These are phyloP conservation scores for Dolomedes plantarius DNA, from an alignment of 2,888 invertebrate genomes.

Conservation along the genomic window DNA sequence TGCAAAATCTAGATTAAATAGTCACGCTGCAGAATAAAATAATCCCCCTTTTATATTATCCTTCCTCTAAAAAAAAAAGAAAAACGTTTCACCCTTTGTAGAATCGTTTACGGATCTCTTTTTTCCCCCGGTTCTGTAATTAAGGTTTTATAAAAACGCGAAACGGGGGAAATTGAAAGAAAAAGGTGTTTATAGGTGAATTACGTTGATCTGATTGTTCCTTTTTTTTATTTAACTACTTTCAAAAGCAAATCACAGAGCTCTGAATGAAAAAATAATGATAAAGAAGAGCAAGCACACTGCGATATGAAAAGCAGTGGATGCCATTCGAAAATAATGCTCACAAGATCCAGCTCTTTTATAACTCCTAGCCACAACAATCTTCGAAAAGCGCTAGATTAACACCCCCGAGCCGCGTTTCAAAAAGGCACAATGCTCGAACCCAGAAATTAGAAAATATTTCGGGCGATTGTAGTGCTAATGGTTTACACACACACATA, in stretches of 20 bases:
- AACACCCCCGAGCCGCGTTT: slow-evolving; percentile 14
- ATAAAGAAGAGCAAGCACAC: background rate
- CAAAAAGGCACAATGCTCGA: slow-evolving; percentile 18
- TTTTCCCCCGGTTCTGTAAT: background rate
- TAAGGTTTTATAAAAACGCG: background rate
- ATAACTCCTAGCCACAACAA: slow-evolving; percentile 5
- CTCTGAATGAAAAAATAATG: background rate
- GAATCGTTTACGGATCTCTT: too few species aligned
- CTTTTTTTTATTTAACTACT: background rate
- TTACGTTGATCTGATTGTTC: background rate
- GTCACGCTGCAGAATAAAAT: too few species aligned
- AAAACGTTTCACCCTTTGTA: too few species aligned
- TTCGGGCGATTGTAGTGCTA: slow-evolving; percentile 53
- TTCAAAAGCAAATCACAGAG: background rate
- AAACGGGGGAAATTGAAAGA: background rate
- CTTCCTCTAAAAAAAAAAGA: too few species aligned
- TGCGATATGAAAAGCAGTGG: background rate
- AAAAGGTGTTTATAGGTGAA: background rate
- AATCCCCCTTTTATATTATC: too few species aligned
- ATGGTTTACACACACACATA: slow-evolving; percentile 44
- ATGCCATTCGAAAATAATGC: slow-evolving; percentile 3
- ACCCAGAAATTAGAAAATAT: slow-evolving; percentile 66
- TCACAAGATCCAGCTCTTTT: background rate
- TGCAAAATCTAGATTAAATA: too few species aligned
- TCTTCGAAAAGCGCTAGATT: slow-evolving; percentile 8